Base-by-base conservation (phyloP, 2,113 vertebrate genomes). In the Nannospalax galili region DNA sequence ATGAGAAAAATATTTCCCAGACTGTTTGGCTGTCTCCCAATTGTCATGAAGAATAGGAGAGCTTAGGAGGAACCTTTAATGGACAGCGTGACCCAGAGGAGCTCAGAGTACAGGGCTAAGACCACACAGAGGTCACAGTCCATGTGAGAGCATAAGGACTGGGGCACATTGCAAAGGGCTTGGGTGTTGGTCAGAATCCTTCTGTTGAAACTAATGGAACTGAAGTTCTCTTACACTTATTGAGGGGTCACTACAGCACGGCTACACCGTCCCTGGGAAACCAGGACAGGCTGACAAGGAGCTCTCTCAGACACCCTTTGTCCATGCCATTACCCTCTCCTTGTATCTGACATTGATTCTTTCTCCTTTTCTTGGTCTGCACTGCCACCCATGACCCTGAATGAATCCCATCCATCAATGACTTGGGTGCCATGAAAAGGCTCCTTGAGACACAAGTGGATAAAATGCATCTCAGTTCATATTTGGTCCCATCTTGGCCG, bases 1-100 rank as follows among this genome's bases (percentile, higher is more conserved):
- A 75, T 79, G 70, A 94, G 62, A 20, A n/a, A 92, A 81, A 19
- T 67, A 11, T 94, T 98, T 48, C 93, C 92, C 82, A 88, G 24
- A 70, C 42, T 95, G 2, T 32, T 70, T 22, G 85, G 11, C 80
- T 95, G 89, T 64, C 26, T 95, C 62, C 9, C 52, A 92, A 40
- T 35, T 19, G 45, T n/a, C 65, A 37, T 52, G 40, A 40, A 78
- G 75, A 45, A 62, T 3, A 37, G 32, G 0, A 30, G 60, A 45
- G 15, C 52, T 30, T 3, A 3, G 8, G 12, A 62, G 32, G 24
- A 26, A 22, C 45, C 15, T 35, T 19, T 74, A 19, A 12, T 1
- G 40, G n/a, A 16, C 48, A 19, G 3, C 7, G 4, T 15, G 17
- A 35, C 19, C 40, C 1, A 3, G 16, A 52, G 60, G 1, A 32